Evolutionary conservation across 2,888 invertebrate genomes (phyloP), one percentile per base, ranked within the genome.

Genomic region (Teinopalpus imperialis): DNA sequence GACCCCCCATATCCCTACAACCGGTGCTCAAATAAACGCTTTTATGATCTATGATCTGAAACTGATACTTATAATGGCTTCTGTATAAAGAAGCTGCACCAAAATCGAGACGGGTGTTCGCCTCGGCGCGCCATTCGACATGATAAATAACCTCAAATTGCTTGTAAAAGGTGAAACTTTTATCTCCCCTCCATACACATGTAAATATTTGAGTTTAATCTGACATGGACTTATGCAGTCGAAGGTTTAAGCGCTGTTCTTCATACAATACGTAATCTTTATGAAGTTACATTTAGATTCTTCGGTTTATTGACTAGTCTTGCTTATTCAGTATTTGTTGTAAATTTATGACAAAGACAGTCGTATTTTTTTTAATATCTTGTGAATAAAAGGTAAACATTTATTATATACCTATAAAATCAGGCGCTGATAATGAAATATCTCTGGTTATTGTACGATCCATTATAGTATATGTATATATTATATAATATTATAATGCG

Each of bases 31-130:
- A 74, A 76, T 75, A 83, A 82, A 86, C 75, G 81, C 73, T 66
- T 81, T 81, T 85, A 86, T 87, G 88, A 88, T 88, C 86, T 87
- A 88, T 86, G 88, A 87, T 85, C 77, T 81, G 88, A 85, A 88
- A 87, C 78, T 82, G 88, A 88, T 88, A 87, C 87, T 85, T 83
- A 81, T 86, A 81, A 86, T 87, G 78, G 87, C 88, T 87, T 85
- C 88, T 82, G 88, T 87, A 80, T 83, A 81, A 79, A 81, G 81
- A 78, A 81, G 81, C 78, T 80, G 74, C 69, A 77, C 74, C 75
- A 71, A 75, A 80, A 75, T 65, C 69, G 67, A 65, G 67, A 47
- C 65, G 65, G 66, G 68, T 53, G 63, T 63, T 66, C 67, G 65
- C 59, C 59, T 56, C 61, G 58, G 58, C 58, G 53, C 61, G 57